These are phyloP conservation scores for Acutogordius australiensis DNA, from an alignment of 2,888 invertebrate genomes.

Conservation along the genomic window DNA sequence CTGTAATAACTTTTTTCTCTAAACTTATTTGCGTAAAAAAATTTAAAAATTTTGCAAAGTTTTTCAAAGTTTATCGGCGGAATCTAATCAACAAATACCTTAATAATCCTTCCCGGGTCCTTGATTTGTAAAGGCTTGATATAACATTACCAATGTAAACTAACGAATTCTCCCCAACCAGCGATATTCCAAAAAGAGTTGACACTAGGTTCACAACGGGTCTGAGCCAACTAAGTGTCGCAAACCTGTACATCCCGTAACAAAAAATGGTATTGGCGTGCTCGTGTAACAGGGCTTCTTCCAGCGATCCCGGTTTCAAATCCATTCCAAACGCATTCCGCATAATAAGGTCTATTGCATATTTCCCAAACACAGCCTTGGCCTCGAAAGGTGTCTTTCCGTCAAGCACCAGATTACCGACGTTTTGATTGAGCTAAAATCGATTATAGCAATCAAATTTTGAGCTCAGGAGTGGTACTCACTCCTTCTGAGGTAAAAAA, in stretches of 20 bases:
- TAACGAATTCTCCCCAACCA: background rate
- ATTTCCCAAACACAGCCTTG: background rate
- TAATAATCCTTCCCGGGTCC: no score
- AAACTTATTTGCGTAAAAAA: no score
- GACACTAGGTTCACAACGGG: background rate
- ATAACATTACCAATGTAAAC: constrained; percentile 1
- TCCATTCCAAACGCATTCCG: background rate
- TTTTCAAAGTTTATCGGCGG: no score
- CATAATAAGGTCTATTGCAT: constrained; percentile 1
- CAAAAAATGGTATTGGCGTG: background rate
- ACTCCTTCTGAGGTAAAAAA: no score
- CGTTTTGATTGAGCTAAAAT: no score
- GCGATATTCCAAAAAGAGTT: background rate
- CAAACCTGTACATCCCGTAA: background rate
- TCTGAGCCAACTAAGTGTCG: background rate
- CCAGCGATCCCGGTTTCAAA: background rate
- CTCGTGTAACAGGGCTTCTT: background rate
- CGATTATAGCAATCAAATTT: no score
- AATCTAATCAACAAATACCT: no score
- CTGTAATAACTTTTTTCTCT: background rate
- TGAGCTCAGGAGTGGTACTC: no score
- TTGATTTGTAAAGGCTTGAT: no score
- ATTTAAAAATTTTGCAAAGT: no score
- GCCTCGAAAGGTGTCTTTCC: constrained; percentile 1
- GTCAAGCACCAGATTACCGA: background rate